These are phyloP conservation scores for Engraulis encrasicolus DNA, from an alignment of 2,113 vertebrate genomes.

Conservation along the genomic window DNA sequence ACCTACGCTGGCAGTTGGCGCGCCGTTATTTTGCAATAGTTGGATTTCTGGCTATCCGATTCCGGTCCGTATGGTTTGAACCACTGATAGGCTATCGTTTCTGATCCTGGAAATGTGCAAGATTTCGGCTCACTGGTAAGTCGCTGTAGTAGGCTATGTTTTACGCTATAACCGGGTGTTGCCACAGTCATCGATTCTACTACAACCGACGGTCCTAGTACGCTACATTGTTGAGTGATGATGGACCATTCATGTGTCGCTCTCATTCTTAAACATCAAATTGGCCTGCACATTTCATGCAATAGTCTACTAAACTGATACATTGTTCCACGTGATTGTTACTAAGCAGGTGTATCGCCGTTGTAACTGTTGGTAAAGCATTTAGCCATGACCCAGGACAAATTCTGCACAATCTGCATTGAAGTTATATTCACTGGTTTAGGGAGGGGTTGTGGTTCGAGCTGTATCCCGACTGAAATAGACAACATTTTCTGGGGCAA, in stretches of 20 bases:
- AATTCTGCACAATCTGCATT: too few species aligned
- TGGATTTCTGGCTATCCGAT: neutral
- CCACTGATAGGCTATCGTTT: neutral
- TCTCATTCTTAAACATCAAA: too few species aligned
- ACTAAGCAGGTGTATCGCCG: too few species aligned
- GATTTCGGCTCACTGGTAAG: slow-evolving; percentile 4
- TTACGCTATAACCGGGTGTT: neutral
- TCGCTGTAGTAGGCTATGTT: neutral
- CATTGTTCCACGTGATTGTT: too few species aligned
- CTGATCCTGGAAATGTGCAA: neutral
- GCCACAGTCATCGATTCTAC: slow-evolving; percentile 2
- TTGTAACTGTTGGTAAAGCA: too few species aligned
- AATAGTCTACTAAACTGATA: neutral
- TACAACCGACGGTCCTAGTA: neutral
- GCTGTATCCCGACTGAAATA: neutral
- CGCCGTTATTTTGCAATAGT: neutral
- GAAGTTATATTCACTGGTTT: too few species aligned
- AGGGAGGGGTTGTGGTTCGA: neutral
- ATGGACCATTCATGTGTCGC: neutral
- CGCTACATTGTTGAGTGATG: neutral
- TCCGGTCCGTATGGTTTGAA: neutral
- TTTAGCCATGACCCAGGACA: too few species aligned
- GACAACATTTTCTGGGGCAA: neutral
- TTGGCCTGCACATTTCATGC: neutral
- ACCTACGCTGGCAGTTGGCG: neutral